Base-by-base conservation (phyloP, 1,140 invertebrate species). In the Forficula auricularia region DNA sequence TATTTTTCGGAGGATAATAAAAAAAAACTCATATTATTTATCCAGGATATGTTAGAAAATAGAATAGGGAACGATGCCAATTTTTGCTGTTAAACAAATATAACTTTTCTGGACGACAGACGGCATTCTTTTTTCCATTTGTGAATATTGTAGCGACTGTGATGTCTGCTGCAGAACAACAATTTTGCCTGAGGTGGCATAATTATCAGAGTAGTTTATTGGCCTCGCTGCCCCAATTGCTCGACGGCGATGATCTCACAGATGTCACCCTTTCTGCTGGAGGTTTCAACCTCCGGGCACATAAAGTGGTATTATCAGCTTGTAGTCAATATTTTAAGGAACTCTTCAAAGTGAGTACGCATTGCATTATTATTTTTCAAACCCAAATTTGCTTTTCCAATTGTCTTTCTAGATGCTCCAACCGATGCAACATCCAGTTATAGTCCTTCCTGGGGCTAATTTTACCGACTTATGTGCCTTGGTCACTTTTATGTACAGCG, bases 301-400 rank as follows among this genome's bases (percentile, higher is more conserved):
- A 94, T 58, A 73, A 77, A 54, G 73, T 94, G 30, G 80, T 94
- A 38, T 66, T 94, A 27, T 88, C 85, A 13, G 84, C 86, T 41
- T 91, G 86, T 62, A 90, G 85, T 63, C 77, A 82, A 48, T 94
- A 90, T 64, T 92, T 94, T 61, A 78, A 86, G 59, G 80, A 85
- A 52, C 64, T 90, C 42, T 88, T 90, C 59, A 82, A 82, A 71
- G 80, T 78, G 59, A 42, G 32, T 40, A 16, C n/a, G 16, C 12
- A 16, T 35, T 7, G 35, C 38, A 39, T 20, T 27, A 14, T 38
- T 45, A 33, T 40, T 40, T 38, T 40, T 43, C 18, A 14, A n/a
- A n/a, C n/a, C n/a, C 6, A 10, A 6, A 14, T 41, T 34, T 30
- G 7, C n/a, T n/a, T n/a, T n/a, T n/a, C n/a, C n/a, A n/a, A n/a